A percentile compares a stretch with the other conserved stretches of the same genome.
These are phyloP conservation scores for Acanthoscelides obtectus DNA, from an alignment of 2,888 invertebrate genomes.

Conservation along the genomic window DNA sequence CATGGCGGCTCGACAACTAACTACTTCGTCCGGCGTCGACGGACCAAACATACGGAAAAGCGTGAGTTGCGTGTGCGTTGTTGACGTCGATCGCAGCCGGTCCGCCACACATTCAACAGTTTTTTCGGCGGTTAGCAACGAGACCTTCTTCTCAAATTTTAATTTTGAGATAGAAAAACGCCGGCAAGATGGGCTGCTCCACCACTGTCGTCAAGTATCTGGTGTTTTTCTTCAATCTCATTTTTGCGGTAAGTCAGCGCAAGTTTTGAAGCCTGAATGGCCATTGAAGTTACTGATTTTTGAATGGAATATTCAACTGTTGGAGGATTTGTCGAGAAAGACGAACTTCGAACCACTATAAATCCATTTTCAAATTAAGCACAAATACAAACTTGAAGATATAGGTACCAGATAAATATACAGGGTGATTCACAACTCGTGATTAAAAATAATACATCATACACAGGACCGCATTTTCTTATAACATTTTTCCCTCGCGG, in stretches of 20 bases:
- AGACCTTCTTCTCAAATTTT: neutral
- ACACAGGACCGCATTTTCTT: too few species aligned
- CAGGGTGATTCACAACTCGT: too few species aligned
- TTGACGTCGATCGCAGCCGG: neutral
- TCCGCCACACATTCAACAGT: slow-evolving; percentile 3
- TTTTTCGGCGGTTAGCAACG: slow-evolving; percentile 8
- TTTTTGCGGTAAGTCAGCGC: slow-evolving; percentile 65
- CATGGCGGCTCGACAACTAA: slow-evolving; percentile 10
- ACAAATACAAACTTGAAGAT: too few species aligned
- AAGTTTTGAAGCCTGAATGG: too few species aligned
- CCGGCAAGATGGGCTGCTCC: slow-evolving; percentile 36
- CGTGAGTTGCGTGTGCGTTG: slow-evolving; percentile 5
- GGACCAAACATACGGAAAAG: slow-evolving; percentile 2
- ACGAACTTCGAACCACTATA: too few species aligned
- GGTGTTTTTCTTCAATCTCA: slow-evolving; percentile 45
- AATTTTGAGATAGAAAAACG: neutral
- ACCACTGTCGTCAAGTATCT: slow-evolving; percentile 39
- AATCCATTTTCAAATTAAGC: too few species aligned
- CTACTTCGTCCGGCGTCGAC: slow-evolving; percentile 2
- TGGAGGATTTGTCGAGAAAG: too few species aligned
- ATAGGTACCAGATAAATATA: too few species aligned
- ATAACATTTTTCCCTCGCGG: too few species aligned
- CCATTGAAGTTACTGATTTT: too few species aligned
- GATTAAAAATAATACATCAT: too few species aligned
- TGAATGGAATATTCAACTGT: too few species aligned